phyloP scores from a whole-genome alignment of 2,113 vertebrate genomes.

The Columba janthina region DNA sequence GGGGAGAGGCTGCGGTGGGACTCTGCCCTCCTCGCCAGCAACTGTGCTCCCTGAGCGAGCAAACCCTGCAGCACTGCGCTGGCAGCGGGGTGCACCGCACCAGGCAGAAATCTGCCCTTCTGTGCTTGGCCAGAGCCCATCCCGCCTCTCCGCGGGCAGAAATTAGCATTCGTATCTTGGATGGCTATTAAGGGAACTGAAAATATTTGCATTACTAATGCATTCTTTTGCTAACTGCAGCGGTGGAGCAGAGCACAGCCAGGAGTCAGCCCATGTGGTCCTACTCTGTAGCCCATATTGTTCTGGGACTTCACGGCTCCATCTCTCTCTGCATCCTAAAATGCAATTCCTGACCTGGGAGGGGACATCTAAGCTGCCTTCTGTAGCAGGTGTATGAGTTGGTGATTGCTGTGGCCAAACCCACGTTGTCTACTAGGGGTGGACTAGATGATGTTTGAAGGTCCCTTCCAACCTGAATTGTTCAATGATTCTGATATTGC shows the following conservation, averaged over 20 bases:
- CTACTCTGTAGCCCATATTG: fast-evolving
- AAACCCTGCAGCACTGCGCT: fast-evolving
- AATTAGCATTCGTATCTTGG: fast-evolving
- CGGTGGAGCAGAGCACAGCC: neutral
- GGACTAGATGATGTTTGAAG: no score
- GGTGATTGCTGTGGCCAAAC: neutral
- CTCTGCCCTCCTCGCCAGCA: neutral
- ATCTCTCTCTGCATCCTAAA: neutral
- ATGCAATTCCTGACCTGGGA: neutral
- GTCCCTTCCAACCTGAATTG: no score
- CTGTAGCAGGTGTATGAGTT: neutral
- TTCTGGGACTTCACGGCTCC: neutral
- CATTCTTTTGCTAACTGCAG: neutral
- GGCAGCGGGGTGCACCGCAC: fast-evolving
- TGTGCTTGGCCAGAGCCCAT: neutral
- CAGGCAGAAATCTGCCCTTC: fast-evolving
- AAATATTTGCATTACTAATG: neutral
- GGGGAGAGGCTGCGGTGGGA: neutral
- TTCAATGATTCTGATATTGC: no score
- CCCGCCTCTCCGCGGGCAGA: neutral
- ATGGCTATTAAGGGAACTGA: neutral
- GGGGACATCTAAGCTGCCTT: no score
- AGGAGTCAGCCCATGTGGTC: fast-evolving
- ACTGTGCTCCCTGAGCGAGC: neutral
- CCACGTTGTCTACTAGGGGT: no score